phyloP scores from a whole-genome alignment of 2,888 invertebrate species.

The Pheosia tremula region DNA sequence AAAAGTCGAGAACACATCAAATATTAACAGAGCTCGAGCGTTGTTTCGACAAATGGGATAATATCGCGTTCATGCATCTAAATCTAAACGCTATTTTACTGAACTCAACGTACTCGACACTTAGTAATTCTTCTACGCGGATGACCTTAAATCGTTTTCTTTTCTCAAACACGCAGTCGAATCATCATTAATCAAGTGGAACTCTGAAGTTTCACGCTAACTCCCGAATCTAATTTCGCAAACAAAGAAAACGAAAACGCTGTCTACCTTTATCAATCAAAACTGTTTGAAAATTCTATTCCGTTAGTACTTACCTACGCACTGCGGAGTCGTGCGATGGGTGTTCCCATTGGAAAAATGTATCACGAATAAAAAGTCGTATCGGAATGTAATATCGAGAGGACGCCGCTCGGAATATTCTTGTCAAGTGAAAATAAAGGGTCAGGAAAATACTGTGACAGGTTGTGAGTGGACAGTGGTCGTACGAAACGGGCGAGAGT shows the following conservation, averaged over 20 bases:
- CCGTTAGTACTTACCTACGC: conserved; percentile 66
- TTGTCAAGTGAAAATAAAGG: conserved; percentile 84
- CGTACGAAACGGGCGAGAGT: conserved; percentile 71
- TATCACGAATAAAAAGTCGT: conserved; percentile 83
- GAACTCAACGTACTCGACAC: conserved; percentile 30
- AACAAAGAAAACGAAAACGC: conserved; percentile 82
- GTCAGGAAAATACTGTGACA: conserved; percentile 80
- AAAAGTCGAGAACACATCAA: conserved; percentile 83
- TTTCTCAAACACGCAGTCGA: conserved; percentile 59
- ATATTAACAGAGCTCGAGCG: conserved; percentile 75
- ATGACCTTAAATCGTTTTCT: conserved; percentile 68
- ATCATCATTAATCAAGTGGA: conserved; percentile 81
- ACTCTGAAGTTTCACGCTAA: conserved; percentile 76
- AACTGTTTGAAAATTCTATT: conserved; percentile 83
- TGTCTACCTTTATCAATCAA: conserved; percentile 84
- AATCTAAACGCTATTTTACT: conserved; percentile 65
- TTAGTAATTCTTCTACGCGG: conserved; percentile 9
- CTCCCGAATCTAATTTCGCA: conserved; percentile 80
- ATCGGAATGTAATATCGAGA: conserved; percentile 82
- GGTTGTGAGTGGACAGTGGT: conserved; percentile 80
- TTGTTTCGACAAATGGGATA: conserved; percentile 80
- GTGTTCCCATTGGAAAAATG: conserved; percentile 80
- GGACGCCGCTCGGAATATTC: conserved; percentile 76
- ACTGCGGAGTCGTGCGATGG: conserved; percentile 67
- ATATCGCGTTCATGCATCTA: conserved; percentile 74